Base-by-base conservation (phyloP, 2,113 vertebrate genomes). In the Eurystomus gularis region DNA sequence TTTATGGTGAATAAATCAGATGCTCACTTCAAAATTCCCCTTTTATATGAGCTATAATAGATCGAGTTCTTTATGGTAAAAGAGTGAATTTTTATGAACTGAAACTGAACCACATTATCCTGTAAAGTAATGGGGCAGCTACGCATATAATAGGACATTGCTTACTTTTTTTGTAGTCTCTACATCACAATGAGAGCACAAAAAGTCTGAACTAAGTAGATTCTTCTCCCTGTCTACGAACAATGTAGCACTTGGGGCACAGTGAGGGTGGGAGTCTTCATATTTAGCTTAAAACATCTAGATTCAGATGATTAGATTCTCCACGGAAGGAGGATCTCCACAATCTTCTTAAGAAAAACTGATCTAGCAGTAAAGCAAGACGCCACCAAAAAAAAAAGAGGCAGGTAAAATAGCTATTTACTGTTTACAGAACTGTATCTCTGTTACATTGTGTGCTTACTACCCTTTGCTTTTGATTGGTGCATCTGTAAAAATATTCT, bases 1-100 rank as follows among this genome's bases (percentile, higher is more conserved):
- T 94, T 97, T 85, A 94, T 93, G 92, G 55, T 52, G 75, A 96
- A 95, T 97, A 92, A 97, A 97, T 93, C 93, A 97, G 80, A 82
- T 69, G 23, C 55, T 96, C 62, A 48, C 86, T 89, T 96, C 80
- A 84, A 91, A 94, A 91, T 80, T 33, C 39, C 33, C 17, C 28
- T 76, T 93, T 92, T 93, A 71, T 88, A 61, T 65, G 82, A 92
- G 81, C 81, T 91, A 39, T 96, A 92, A 93, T 76, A 86, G 70
- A 61, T 37, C 0, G 11, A 89, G 86, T 93, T 92, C 86, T 91
- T 93, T 95, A 94, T 86, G 75, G 82, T 73, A 96, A 96, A 94
- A 33, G 86, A 88, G 77, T 86, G 77, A 75, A 93, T 97, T 97
- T 97, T 97, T 95, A 96, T 97, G 95, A 93, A 96, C 93, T 97